phyloP scores from a whole-genome alignment of 2,888 invertebrate genomes.

The Bedellia somnulentella region DNA sequence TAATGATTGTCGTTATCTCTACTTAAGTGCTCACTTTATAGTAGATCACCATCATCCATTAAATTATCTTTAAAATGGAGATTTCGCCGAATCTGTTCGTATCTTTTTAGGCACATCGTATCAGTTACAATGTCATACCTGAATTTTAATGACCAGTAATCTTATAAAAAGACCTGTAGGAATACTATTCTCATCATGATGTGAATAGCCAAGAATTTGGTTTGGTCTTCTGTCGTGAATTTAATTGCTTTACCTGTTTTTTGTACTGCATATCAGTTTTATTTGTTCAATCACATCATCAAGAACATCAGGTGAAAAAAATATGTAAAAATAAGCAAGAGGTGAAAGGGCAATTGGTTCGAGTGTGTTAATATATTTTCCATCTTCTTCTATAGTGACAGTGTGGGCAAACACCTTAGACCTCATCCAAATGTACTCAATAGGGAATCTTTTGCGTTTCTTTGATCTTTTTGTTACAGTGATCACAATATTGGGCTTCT shows the following conservation, averaged over 20 bases:
- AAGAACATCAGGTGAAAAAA: conserved; percentile 4
- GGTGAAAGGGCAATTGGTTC: background rate
- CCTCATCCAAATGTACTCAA: conserved; percentile 1
- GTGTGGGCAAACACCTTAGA: background rate
- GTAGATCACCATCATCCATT: conserved; percentile 2
- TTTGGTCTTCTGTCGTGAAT: conserved; percentile 2
- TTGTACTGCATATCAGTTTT: conserved; percentile 1
- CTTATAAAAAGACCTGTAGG: conserved; percentile 3
- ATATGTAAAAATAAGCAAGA: conserved; percentile 2
- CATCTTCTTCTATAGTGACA: background rate
- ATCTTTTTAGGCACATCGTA: conserved; percentile 2
- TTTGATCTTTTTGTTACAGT: background rate
- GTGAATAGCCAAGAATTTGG: conserved; percentile 4
- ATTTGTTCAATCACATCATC: background rate
- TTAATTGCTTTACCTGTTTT: too few relatives aligned
- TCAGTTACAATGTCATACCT: conserved; percentile 2
- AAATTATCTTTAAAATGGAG: too few relatives aligned
- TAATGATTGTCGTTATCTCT: conserved; percentile 3
- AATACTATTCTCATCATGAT: conserved; percentile 4
- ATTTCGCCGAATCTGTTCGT: too few relatives aligned
- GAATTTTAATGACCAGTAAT: too few relatives aligned
- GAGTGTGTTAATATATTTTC: background rate
- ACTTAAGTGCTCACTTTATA: conserved; percentile 2
- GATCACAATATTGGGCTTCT: background rate
- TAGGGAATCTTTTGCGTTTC: too few relatives aligned